Conservation (phyloP, 1,140 invertebrate species). For the Oncopeltus fasciatus region DNA sequence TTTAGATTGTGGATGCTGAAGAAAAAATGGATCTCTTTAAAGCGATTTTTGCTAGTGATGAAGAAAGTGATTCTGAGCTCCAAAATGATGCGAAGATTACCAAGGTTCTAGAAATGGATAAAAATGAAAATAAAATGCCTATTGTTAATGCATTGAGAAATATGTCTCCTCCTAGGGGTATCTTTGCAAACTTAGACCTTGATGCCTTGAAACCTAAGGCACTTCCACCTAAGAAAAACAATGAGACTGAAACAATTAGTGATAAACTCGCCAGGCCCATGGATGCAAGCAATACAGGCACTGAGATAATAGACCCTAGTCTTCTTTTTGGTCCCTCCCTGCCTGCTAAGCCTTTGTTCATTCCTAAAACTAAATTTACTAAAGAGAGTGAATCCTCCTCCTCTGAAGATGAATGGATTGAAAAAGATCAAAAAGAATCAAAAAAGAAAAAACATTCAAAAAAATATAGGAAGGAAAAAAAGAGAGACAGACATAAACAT, state of each 20-base stretch:
- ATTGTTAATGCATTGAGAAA: slow-evolving; percentile 40
- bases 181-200: slow-evolving; percentile 58
- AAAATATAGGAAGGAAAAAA: slow-evolving; percentile 31
- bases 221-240: background rate
- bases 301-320: background rate
- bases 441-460: slow-evolving; percentile 33
- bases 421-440: slow-evolving; percentile 29
- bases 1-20: slow-evolving; percentile 30
- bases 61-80: slow-evolving; percentile 32
- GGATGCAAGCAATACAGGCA: slow-evolving; percentile 16
- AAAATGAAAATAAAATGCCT: slow-evolving; percentile 25
- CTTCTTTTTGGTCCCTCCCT: slow-evolving; percentile 14
- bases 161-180: slow-evolving; percentile 49
- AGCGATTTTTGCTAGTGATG: slow-evolving; percentile 47
- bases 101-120: slow-evolving; percentile 23
- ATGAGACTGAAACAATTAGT: background rate
- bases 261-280: background rate
- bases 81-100: slow-evolving; percentile 17
- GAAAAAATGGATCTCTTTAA: slow-evolving; percentile 49
- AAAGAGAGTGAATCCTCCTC: slow-evolving; percentile 1
- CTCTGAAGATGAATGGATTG: slow-evolving; percentile 30
- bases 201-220: slow-evolving; percentile 28
- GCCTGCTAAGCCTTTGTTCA: slow-evolving; percentile 25
- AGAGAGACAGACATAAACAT: slow-evolving; percentile 24
- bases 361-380: background rate